Conservation (phyloP, 1,140 invertebrate species). For the Watersipora subatra region DNA sequence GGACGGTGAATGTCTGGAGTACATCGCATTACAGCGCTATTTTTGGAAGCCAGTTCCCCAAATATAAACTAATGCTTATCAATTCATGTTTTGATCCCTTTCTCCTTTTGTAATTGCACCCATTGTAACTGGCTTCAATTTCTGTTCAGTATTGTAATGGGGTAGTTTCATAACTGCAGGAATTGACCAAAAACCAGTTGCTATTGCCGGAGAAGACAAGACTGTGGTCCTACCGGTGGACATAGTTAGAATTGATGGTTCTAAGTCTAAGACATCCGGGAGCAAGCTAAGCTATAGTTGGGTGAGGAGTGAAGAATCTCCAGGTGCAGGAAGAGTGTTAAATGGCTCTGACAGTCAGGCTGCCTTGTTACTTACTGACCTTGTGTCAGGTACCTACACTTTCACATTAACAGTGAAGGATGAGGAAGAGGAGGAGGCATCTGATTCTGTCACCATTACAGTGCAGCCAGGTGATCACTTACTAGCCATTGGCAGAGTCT, state of each 20-base stretch:
- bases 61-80: too few species aligned
- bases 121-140: too few species aligned
- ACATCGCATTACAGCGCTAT: too few species aligned
- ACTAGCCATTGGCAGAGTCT: neutral
- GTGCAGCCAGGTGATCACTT: constrained; percentile 54
- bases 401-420: constrained; percentile 77
- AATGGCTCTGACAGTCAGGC: constrained; percentile 31
- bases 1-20: too few species aligned
- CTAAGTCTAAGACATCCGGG: neutral
- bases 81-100: too few species aligned
- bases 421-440: constrained; percentile 64
- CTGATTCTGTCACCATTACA: constrained; percentile 68
- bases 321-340: constrained; percentile 14
- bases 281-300: neutral
- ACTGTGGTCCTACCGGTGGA: constrained; percentile 67
- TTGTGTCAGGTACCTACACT: constrained; percentile 71
- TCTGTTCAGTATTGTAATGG: too few species aligned
- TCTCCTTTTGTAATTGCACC: too few species aligned
- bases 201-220: constrained; percentile 46
- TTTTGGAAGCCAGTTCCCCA: too few species aligned
- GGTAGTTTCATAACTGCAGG: too few species aligned
- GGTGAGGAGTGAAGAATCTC: neutral
- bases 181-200: constrained; percentile 40
- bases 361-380: constrained; percentile 55
- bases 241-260: constrained; percentile 60